Base-by-base conservation (phyloP, 1,140 invertebrate genomes). In the Hermatobates lingyangjiaoensis region DNA sequence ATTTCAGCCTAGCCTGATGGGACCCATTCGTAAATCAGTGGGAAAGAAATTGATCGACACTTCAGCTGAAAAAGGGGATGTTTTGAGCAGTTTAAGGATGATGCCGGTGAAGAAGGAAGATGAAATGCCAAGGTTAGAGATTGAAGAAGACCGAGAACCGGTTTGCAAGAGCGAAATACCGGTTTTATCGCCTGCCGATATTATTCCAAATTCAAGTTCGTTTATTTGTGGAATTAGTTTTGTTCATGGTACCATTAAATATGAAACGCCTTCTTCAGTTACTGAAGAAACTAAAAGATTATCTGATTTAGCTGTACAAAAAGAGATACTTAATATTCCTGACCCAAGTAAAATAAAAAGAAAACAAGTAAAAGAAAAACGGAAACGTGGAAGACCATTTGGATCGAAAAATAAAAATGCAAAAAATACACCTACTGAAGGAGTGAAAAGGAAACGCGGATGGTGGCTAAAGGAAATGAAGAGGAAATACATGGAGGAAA, bases 71-170 rank as follows among this genome's bases (percentile, higher is more conserved):
- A 40, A 49, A 2, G 54, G 54, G 0, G 49, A 55, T 26, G 54
- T 55, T 1, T 26, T 55, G 20, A 44, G 34, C 34, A 55, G 54
- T 38, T 18, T 55, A 21, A 30, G 54, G 21, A 55, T 55, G 54
- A 55, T 55, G 54, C 54, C 54, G 2, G 54, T 55, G 1, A 48
- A 40, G 4, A 38, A 40, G 23, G 12, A 21, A 14, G 45, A 44
- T 20, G 42, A 54, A 45, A 54, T 54, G 53, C 53, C 53, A 27
- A 54, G 40, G 27, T 39, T 54, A 14, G 53, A 54, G 45, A 54
- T 54, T 5, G 53, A 54, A 38, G 38, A 51, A 23, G 44, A 51
- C 27, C 3, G 46, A 7, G 28, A 24, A 2, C 53, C 53, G 14
- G 47, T 49, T 1, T 27, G 50, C n/a, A 48, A 30, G 5, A 15